Conservation (phyloP, 2,888 invertebrate genomes). For the Platerodrilus igneus region DNA sequence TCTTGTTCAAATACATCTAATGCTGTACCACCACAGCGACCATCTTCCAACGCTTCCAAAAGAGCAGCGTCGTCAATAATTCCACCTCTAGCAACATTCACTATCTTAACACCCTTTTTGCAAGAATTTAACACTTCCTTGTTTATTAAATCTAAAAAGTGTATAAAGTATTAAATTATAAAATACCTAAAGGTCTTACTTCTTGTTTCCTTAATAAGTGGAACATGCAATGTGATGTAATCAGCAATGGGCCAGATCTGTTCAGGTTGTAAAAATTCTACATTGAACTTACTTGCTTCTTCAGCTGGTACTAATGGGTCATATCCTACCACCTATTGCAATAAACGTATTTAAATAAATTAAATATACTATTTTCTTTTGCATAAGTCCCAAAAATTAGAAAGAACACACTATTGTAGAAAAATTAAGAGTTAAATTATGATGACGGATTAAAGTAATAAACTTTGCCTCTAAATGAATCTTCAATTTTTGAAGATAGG, state of each 20-base stretch:
- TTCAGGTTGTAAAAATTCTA: slow-evolving; percentile 74
- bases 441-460: too few relatives aligned
- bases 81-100: slow-evolving; percentile 96
- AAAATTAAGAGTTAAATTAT: too few relatives aligned
- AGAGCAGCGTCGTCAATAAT: slow-evolving; percentile 88
- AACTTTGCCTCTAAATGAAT: too few relatives aligned
- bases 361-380: too few relatives aligned
- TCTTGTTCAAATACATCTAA: slow-evolving; percentile 92
- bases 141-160: slow-evolving; percentile 76
- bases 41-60: slow-evolving; percentile 71
- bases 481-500: too few relatives aligned
- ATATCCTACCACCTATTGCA: slow-evolving; percentile 92
- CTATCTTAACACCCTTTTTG: slow-evolving; percentile 81
- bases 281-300: slow-evolving; percentile 70
- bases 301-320: slow-evolving; percentile 86
- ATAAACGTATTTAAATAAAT: too few relatives aligned
- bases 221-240: slow-evolving; percentile 96
- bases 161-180: slow-evolving; percentile 14
- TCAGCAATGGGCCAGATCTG: slow-evolving; percentile 90
- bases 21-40: slow-evolving; percentile 87
- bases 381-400: too few relatives aligned
- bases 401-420: too few relatives aligned
- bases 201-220: slow-evolving; percentile 86
- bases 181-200: slow-evolving; percentile 53
- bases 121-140: slow-evolving; percentile 68